Base-by-base conservation (phyloP, 2,888 invertebrate genomes). In the Ashinkailepas kermadecensis region DNA sequence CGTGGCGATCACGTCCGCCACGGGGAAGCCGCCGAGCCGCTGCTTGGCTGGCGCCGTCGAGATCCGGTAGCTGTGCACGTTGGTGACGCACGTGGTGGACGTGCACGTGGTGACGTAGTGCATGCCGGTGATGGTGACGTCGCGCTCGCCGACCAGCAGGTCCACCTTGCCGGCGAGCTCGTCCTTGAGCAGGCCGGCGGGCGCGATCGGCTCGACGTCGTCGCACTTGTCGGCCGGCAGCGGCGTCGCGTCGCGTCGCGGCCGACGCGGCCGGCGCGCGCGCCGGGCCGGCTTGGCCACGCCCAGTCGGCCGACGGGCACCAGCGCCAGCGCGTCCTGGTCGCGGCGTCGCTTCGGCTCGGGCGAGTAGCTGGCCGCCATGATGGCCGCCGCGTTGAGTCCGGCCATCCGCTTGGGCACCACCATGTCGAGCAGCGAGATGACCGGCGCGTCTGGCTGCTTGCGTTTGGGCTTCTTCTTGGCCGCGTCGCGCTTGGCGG, bases 371-470 rank as follows among this genome's bases (percentile, higher is more conserved):
- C 94, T 95, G 39, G 95, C 95, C 0, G 95, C 95, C 84, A 96
- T 89, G 86, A 96, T 95, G 39, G 96, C 96, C 64, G 94, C 93
- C 21, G 96, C 96, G 87, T 96, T 96, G 59, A 96, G 89, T 86
- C 95, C 95, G 39, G 96, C 96, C 95, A 96, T 95, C 59, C 96
- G 91, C 87, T 95, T 96, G 85, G 93, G 91, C 23, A 95, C 95
- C 11, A 95, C 92, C 91, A 95, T 94, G 85, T 95, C 95, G 86
- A 94, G 94, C 80, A 95, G 89, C 86, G 94, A 94, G 93, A 93
- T 93, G 57, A 92, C 90, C 70, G 91, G 88, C 84, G 91, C 83
- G 59, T 81, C 81, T 12, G 83, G 88, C n/a, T 80, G 81, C 82
- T 82, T 84, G n/a, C 82, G 81, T 79, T 84, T 84, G 62, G 81